Base-by-base conservation (phyloP, 2,797 vertebrate genomes). In the Enteromius treurensis region DNA sequence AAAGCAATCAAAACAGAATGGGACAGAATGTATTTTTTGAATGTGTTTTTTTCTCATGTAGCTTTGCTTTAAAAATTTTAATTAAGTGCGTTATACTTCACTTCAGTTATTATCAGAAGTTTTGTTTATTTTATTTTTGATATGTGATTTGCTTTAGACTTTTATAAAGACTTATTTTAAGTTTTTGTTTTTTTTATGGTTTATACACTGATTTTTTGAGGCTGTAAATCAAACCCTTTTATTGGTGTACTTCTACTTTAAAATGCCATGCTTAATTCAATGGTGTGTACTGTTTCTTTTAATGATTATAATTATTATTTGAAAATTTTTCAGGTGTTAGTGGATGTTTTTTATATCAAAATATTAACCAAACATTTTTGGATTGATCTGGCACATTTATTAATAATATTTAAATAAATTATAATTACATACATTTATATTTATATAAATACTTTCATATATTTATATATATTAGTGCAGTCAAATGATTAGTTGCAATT, bases 1-100 rank as follows among this genome's bases (percentile, higher is more conserved):
- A 80, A 90, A 34, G 84, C 17, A 10, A 45, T 70, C 49, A 45
- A 58, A 70, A 69, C 49, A 86, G 84, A 80, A 88, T 73, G 83
- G 71, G 81, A 75, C 84, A 88, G 86, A 85, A 89, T 88, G 79
- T 88, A 79, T 82, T n/a, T n/a, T n/a, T n/a, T n/a, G n/a, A n/a
- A n/a, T 42, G 37, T n/a, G 21, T 42, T 58, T 76, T 76, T 76
- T 53, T 9, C 19, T 55, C 10, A n/a, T n/a, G 47, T 21, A 19
- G 19, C 11, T 53, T 74, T 53, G 8, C 70, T 21, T 51, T 51
- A 13, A 13, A 51, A 6, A 11, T 73, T 19, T 51, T 0, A 1
- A 19, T 19, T 13, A 73, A 32, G 10, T 34, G 8, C 7, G 26
- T 32, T n/a, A n/a, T 64, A 34, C 60, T 62, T 26, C 14, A 29